Evolutionary conservation across 2,113 vertebrate genomes (phyloP).

Genomic region (Melierax canorus): DNA sequence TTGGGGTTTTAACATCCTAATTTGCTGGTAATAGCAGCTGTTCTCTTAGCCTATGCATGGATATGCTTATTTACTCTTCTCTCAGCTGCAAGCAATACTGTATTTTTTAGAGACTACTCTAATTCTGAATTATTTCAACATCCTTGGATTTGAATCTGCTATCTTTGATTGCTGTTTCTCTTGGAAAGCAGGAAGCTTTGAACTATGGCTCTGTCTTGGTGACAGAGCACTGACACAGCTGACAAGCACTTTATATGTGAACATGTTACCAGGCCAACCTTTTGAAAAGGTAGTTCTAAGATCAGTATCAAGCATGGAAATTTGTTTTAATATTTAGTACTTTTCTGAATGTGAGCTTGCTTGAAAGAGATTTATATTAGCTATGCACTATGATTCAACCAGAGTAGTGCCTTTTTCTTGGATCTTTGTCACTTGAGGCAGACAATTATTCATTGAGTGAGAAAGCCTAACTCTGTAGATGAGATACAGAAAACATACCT

Average conservation of each 20-base stretch:
- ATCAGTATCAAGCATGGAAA: not conserved
- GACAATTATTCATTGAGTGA: not conserved
- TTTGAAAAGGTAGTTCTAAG: not conserved
- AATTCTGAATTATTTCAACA: not conserved
- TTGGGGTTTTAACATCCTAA: conserved; percentile 21
- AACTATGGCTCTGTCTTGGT: not conserved
- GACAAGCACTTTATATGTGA: not conserved
- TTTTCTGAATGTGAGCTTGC: not conserved
- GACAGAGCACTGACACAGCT: not conserved
- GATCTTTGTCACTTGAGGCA: not conserved
- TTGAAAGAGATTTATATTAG: not conserved
- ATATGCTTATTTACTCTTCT: conserved; percentile 23
- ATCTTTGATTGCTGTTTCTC: not conserved
- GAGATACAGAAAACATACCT: not conserved
- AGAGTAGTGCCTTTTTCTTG: not conserved
- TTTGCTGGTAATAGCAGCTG: conserved; percentile 15
- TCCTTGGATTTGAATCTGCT: not conserved
- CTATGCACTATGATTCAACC: not conserved
- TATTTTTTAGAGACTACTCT: not conserved
- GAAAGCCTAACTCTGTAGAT: not conserved
- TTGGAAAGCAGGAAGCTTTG: not conserved
- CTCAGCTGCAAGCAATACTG: not conserved
- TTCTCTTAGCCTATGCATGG: not conserved
- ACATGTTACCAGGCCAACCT: not conserved
- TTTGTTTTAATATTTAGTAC: conserved; percentile 23